These are phyloP conservation scores for Premnoplex brunnescens DNA, from an alignment of 2,797 vertebrate species.

Conservation along the genomic window DNA sequence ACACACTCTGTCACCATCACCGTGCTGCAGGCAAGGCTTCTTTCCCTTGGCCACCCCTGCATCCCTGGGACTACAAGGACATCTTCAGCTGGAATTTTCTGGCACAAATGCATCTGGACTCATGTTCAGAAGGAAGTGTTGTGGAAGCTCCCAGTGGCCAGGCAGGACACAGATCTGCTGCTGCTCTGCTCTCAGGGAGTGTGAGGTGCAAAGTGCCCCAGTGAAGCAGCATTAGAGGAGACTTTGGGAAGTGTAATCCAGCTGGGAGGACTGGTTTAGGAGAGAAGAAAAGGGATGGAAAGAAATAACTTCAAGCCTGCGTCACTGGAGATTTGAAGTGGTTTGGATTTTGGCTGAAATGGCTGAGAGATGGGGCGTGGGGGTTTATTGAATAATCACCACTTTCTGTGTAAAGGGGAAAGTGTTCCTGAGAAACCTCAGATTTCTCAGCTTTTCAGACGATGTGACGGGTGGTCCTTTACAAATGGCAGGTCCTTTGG, in stretches of 20 bases:
- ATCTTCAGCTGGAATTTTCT: background rate
- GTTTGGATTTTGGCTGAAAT: background rate
- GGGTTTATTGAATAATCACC: background rate
- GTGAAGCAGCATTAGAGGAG: accelerated
- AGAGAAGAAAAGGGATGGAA: background rate
- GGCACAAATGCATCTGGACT: background rate
- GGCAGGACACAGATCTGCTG: background rate
- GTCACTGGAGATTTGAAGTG: background rate
- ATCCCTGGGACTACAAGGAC: background rate
- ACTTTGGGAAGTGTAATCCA: background rate
- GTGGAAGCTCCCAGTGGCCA: background rate
- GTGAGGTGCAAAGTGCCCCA: background rate
- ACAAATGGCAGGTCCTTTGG: background rate
- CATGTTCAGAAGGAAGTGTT: background rate
- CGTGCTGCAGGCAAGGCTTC: background rate
- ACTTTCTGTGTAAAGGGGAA: background rate
- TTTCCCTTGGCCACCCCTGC: background rate
- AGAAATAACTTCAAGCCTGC: background rate
- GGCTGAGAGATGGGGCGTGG: background rate
- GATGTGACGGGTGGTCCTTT: accelerated
- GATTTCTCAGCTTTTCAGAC: background rate
- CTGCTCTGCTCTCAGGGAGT: background rate
- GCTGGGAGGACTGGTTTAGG: background rate
- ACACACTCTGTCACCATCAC: background rate
- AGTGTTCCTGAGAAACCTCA: background rate